Evolutionary conservation across 2,113 vertebrate genomes (phyloP).

Genomic region (Thunnus thynnus): DNA sequence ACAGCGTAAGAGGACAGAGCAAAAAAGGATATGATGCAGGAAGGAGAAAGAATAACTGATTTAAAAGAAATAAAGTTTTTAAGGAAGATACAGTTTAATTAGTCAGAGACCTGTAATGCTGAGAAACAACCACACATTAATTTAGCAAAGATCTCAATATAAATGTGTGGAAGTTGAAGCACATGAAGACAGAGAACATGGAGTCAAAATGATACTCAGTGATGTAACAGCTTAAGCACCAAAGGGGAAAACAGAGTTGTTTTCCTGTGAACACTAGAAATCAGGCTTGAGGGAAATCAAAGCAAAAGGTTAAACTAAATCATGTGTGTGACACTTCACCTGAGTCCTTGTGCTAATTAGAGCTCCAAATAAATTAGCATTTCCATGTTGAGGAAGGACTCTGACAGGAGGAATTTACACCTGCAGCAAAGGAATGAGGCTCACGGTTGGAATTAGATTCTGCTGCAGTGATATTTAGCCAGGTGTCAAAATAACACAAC

Average conservation of each 20-base stretch:
- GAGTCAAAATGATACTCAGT: background rate
- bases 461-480: slow-evolving; percentile 70
- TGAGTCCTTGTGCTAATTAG: slow-evolving; percentile 77
- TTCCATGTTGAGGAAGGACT: slow-evolving; percentile 64
- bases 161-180: slow-evolving; percentile 5
- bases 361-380: slow-evolving; percentile 75
- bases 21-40: background rate
- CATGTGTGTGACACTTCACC: slow-evolving; percentile 71
- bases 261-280: slow-evolving; percentile 64
- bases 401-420: slow-evolving; percentile 72
- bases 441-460: slow-evolving; percentile 62
- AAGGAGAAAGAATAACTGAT: background rate
- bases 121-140: background rate
- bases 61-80: background rate
- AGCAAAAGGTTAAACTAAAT: slow-evolving; percentile 79
- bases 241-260: slow-evolving; percentile 47
- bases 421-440: slow-evolving; percentile 56
- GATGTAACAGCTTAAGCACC: background rate
- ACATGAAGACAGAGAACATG: background rate
- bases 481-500: slow-evolving; percentile 73
- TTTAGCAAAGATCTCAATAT: slow-evolving; percentile 4
- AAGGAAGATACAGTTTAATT: background rate
- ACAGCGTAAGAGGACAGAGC: background rate
- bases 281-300: slow-evolving; percentile 79
- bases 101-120: background rate